phyloP scores from a whole-genome alignment of 2,888 invertebrate species.

The Nesidiocoris tenuis region DNA sequence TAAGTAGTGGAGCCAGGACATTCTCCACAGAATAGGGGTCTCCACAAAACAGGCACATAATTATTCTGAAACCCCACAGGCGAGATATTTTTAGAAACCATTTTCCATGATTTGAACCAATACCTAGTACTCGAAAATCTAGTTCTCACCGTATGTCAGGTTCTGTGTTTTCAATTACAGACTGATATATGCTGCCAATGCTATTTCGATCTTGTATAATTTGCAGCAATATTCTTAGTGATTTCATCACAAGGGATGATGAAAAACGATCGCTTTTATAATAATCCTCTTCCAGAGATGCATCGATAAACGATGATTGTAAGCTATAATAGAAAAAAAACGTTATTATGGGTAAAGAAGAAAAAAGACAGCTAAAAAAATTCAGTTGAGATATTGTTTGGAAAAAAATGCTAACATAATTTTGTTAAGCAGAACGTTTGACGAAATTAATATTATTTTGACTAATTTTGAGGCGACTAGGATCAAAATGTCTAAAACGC shows the following conservation, averaged over 20 bases:
- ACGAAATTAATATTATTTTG: no score
- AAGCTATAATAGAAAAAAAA: constrained; percentile 60
- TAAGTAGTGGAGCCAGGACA: constrained; percentile 80
- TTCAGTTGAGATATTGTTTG: no score
- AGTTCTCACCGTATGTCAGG: constrained; percentile 86
- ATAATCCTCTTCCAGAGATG: constrained; percentile 59
- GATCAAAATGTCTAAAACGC: no score
- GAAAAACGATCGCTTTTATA: constrained; percentile 57
- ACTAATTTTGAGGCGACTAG: no score
- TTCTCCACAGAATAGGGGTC: constrained; percentile 90
- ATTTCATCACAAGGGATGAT: constrained; percentile 69
- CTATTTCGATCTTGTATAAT: constrained; percentile 77
- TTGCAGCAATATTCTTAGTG: constrained; percentile 71
- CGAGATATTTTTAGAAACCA: no score
- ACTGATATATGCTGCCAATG: constrained; percentile 69
- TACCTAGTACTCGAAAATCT: no score
- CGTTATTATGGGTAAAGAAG: not conserved
- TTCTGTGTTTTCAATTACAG: constrained; percentile 75
- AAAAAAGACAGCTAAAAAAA: no score
- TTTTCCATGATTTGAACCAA: no score
- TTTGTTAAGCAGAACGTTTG: no score
- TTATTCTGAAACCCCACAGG: constrained; percentile 70
- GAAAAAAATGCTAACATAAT: no score
- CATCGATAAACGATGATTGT: constrained; percentile 83
- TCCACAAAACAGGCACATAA: constrained; percentile 95